These are phyloP conservation scores for Typhlichthys subterraneus DNA, from an alignment of 2,797 vertebrate genomes.

Conservation along the genomic window DNA sequence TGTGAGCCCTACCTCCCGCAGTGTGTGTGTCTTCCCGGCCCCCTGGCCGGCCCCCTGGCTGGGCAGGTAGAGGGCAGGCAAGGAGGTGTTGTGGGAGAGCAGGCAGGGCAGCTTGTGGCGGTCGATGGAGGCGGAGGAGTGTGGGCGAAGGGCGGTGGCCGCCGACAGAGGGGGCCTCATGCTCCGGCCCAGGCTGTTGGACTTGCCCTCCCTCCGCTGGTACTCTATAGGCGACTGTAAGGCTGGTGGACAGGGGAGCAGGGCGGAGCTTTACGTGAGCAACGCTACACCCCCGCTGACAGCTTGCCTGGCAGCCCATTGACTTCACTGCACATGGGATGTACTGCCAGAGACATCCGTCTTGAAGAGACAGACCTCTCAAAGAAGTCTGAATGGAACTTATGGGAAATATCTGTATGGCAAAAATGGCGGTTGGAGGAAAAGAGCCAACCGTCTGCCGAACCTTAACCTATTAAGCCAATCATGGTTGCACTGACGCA, in stretches of 20 bases:
- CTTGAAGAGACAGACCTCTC: no score
- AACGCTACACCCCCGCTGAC: background rate
- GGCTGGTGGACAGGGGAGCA: conserved; percentile 71
- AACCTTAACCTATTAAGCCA: no score
- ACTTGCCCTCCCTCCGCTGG: conserved; percentile 90
- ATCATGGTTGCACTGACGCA: no score
- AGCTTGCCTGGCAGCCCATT: background rate
- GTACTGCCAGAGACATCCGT: no score
- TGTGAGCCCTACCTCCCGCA: conserved; percentile 59
- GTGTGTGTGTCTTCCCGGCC: conserved; percentile 53
- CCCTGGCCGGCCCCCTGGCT: conserved; percentile 73
- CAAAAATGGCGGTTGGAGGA: no score
- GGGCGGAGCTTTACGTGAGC: background rate
- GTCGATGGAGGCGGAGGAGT: conserved; percentile 87
- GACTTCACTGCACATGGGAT: no score
- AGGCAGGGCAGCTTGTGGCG: conserved; percentile 81
- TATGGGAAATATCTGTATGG: no score
- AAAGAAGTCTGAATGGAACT: no score
- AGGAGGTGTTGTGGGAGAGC: conserved; percentile 84
- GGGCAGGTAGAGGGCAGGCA: conserved; percentile 86
- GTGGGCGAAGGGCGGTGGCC: conserved; percentile 75
- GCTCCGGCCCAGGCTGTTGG: conserved; percentile 88
- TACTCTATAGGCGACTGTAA: conserved; percentile 95
- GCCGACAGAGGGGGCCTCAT: conserved; percentile 78
- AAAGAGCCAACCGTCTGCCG: no score